These are phyloP conservation scores for Parauchenoglanis ngamensis DNA, from an alignment of 2,797 vertebrate species.

Conservation along the genomic window DNA sequence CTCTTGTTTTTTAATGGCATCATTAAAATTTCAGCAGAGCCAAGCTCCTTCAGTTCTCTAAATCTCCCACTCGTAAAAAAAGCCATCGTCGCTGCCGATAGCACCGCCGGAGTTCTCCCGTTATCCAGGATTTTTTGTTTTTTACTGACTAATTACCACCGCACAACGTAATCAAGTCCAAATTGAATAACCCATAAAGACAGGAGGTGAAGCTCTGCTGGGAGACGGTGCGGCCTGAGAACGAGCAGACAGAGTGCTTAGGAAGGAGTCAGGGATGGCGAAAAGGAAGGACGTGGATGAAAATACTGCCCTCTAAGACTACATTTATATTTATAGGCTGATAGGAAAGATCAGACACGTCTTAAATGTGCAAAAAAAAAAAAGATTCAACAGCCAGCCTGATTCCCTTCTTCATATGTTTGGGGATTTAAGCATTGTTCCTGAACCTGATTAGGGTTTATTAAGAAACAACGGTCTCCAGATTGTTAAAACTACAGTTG, in stretches of 20 bases:
- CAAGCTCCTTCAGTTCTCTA: slow-evolving; percentile 32
- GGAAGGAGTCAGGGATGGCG: neutral
- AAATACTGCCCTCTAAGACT: neutral
- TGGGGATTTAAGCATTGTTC: neutral
- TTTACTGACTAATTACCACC: slow-evolving; percentile 48
- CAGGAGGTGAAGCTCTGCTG: slow-evolving; percentile 33
- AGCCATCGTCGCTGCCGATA: slow-evolving; percentile 9
- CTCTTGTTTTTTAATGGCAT: slow-evolving; percentile 52
- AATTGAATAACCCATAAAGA: slow-evolving; percentile 49
- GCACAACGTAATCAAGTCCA: slow-evolving; percentile 41
- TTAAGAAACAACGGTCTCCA: neutral
- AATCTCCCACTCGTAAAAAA: slow-evolving; percentile 17
- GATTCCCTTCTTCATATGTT: neutral
- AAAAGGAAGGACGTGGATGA: neutral
- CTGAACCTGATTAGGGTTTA: neutral
- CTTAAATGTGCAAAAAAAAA: neutral
- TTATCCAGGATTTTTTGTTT: slow-evolving; percentile 6
- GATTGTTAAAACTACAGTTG: neutral
- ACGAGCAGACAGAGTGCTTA: neutral
- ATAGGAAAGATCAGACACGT: neutral
- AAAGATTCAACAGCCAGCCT: neutral
- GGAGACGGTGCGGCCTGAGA: slow-evolving; percentile 1
- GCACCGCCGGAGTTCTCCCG: slow-evolving; percentile 14
- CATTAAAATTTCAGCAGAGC: slow-evolving; percentile 53
- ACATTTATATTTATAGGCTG: neutral